A percentile compares a stretch with the other conserved stretches of the same genome.
Evolutionary conservation across 2,888 invertebrate genomes (phyloP).

Genomic region (Zeuzera pyrina): DNA sequence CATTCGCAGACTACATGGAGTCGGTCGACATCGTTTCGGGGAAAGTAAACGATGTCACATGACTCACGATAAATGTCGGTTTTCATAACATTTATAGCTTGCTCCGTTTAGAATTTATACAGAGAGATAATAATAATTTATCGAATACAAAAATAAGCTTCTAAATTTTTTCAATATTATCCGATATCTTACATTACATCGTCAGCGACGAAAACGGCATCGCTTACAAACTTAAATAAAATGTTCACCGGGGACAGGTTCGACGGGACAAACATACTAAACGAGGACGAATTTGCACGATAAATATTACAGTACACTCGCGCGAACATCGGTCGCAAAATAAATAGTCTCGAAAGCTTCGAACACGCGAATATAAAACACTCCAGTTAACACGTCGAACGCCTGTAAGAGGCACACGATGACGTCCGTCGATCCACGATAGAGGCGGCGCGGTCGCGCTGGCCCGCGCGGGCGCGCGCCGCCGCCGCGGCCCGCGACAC

Average conservation of each 20-base stretch:
- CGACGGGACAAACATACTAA: constrained; percentile 41
- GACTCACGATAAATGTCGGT: constrained; percentile 27
- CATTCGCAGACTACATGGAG: too few relatives aligned
- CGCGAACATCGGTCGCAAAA: constrained; percentile 64
- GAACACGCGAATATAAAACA: constrained; percentile 59
- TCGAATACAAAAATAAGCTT: constrained; percentile 73
- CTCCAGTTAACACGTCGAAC: constrained; percentile 52
- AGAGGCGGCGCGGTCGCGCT: constrained; percentile 31
- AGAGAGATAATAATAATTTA: constrained; percentile 58
- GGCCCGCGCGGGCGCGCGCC: constrained; percentile 30
- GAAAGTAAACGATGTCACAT: constrained; percentile 62
- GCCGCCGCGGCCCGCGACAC: constrained; percentile 39
- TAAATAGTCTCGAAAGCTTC: constrained; percentile 64
- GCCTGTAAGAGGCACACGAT: constrained; percentile 48
- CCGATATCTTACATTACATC: constrained; percentile 61
- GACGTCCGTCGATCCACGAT: constrained; percentile 33
- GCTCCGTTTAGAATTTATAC: constrained; percentile 48
- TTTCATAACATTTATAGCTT: constrained; percentile 36
- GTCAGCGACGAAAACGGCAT: constrained; percentile 59
- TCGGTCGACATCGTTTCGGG: constrained; percentile 61
- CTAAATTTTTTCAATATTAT: constrained; percentile 66
- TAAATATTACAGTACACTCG: constrained; percentile 38
- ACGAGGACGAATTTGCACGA: constrained; percentile 40
- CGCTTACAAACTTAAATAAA: constrained; percentile 51
- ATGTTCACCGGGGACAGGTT: constrained; percentile 40